phyloP scores from a whole-genome alignment of 2,797 vertebrate genomes.

The Taeniopygia guttata region DNA sequence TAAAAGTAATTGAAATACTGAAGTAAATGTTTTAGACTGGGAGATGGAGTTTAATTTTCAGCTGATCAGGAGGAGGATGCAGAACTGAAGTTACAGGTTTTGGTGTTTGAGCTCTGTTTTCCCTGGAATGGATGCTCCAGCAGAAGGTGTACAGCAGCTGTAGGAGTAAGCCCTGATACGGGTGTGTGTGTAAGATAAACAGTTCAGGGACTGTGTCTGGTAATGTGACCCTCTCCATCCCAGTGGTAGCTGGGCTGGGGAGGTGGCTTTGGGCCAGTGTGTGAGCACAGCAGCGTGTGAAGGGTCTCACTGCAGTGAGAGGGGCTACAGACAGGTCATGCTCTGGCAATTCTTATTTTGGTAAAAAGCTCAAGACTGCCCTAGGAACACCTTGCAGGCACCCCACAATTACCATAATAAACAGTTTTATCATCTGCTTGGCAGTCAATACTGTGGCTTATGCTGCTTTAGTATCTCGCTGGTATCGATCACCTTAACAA shows the following conservation, averaged over 20 bases:
- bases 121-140: background rate
- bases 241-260: background rate
- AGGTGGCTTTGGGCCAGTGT: background rate
- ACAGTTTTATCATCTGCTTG: conserved; percentile 94
- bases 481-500: conserved; percentile 96
- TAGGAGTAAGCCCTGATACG: fast-evolving
- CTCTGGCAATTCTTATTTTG: conserved; percentile 63
- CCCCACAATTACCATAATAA: conserved; percentile 90
- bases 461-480: conserved; percentile 97
- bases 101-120: background rate
- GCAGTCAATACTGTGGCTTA: conserved; percentile 95
- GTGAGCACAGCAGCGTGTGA: fast-evolving
- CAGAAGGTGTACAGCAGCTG: fast-evolving
- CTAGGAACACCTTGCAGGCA: conserved; percentile 73
- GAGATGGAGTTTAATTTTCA: background rate
- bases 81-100: background rate
- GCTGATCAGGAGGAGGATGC: background rate
- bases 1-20: background rate
- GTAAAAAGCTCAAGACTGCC: conserved; percentile 67
- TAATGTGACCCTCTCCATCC: background rate
- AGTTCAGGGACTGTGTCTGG: background rate
- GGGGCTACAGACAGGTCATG: background rate
- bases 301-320: background rate
- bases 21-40: background rate
- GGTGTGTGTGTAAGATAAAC: background rate